Percentiles rank a stretch among this genome's conserved stretches.
These are phyloP conservation scores for Nasonovia ribisnigri DNA, from an alignment of 2,888 invertebrate genomes.

Conservation along the genomic window DNA sequence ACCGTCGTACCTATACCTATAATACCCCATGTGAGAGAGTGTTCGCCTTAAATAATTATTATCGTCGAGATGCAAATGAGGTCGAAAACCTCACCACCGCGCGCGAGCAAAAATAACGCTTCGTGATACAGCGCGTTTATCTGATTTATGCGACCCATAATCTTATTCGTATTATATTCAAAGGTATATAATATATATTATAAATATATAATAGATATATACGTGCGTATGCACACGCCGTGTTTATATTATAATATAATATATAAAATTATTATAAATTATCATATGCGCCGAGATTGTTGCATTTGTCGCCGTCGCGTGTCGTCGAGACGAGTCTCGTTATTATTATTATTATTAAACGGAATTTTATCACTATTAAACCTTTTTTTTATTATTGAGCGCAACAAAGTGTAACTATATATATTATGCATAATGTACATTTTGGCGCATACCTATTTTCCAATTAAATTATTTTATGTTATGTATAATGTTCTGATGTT, in stretches of 20 bases:
- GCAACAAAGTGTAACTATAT: background rate
- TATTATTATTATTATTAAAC: background rate
- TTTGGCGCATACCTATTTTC: background rate
- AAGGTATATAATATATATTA: background rate
- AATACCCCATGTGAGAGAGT: background rate
- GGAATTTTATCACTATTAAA: no score
- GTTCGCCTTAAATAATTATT: constrained; percentile 42
- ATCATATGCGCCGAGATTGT: constrained; percentile 24
- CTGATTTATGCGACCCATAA: constrained; percentile 43
- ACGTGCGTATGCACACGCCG: background rate
- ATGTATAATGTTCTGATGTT: background rate
- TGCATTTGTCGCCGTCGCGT: background rate
- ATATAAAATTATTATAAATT: constrained; percentile 24
- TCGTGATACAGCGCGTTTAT: constrained; percentile 49
- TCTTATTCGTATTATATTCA: constrained; percentile 26
- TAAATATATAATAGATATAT: background rate
- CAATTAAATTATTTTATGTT: background rate
- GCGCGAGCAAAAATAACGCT: background rate
- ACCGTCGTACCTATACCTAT: background rate
- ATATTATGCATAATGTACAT: background rate
- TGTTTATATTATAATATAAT: background rate
- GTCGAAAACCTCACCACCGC: constrained; percentile 43
- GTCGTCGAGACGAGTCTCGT: background rate
- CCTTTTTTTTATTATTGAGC: background rate
- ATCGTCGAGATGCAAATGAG: constrained; percentile 56